Evolutionary conservation across 2,113 vertebrate species (phyloP), one percentile per base, ranked within the genome.

Genomic region (Corythoichthys intestinalis): DNA sequence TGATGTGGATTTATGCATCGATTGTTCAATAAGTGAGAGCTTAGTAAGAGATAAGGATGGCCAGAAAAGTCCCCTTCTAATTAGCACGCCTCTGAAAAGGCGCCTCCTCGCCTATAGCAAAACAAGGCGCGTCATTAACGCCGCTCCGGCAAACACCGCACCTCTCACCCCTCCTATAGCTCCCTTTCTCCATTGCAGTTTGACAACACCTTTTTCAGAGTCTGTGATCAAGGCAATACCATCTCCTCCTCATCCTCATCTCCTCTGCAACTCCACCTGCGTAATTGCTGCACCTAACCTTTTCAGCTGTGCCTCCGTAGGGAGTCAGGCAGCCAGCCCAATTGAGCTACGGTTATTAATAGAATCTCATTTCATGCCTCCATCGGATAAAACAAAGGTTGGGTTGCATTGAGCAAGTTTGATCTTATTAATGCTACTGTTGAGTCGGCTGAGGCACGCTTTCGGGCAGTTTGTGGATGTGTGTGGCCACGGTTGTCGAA

Each of bases 241-340:
- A 91, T 82, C 85, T 81, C 84, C 88, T 84, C 80, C 82, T 87
- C 77, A 76, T 82, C 84, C 82, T 81, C 81, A 77, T 83, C 86
- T 86, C 80, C 75, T 87, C 85, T 84, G 86, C 87, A 85, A 78
- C 84, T 82, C 85, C 91, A 93, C 90, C 91, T 90, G 91, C 87
- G 85, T 92, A 92, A 92, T 93, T 92, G 90, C 90, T 71, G 88
- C 81, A 86, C 88, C 89, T 93, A 91, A 93, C 91, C 91, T 92
- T 92, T 92, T 90, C 90, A 89, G 82, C 61, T 71, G 85, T 84
- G 84, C 89, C 87, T 89, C 89, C 85, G 44, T 73, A 76, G 85
- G 87, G 85, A 87, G 86, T 85, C 83, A 90, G 83, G 78, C 82
- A 86, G 85, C 80, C 82, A 82, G 70, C 86, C 88, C 85, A 85